A percentile compares a stretch with the other conserved stretches of the same genome.
Evolutionary conservation across 2,113 vertebrate genomes (phyloP).

Genomic region (Pluvianellus socialis): DNA sequence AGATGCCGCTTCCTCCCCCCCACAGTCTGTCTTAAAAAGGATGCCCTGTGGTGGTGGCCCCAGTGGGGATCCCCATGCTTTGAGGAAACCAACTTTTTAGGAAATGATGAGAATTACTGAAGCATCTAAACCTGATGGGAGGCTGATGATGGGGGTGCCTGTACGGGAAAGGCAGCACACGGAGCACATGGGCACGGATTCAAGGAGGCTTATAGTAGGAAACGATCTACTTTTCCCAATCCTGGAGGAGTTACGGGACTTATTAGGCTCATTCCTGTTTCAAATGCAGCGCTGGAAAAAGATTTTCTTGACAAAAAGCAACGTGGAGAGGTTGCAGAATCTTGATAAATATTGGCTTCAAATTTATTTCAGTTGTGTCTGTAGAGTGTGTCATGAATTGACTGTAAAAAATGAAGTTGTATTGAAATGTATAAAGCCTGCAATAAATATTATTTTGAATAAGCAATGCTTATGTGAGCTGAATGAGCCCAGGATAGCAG

Average conservation of each 20-base stretch:
- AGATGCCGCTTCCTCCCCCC: fast-evolving
- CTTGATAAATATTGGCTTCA: not conserved
- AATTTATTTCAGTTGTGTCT: not conserved
- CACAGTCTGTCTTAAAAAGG: fast-evolving
- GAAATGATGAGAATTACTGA: not conserved
- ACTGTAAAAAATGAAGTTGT: not conserved
- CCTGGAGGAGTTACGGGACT: not conserved
- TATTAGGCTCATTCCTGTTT: not conserved
- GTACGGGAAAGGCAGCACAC: fast-evolving
- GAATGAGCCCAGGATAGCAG: not conserved
- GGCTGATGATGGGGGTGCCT: not conserved
- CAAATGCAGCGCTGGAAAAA: not conserved
- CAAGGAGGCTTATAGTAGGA: not conserved
- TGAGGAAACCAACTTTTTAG: not conserved
- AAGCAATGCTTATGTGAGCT: fast-evolving
- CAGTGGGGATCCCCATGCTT: fast-evolving
- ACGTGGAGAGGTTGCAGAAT: not conserved
- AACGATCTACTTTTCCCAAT: not conserved
- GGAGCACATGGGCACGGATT: not conserved
- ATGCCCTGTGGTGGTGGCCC: not conserved
- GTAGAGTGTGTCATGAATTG: not conserved
- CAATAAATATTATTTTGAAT: not conserved
- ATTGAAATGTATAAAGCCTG: not conserved
- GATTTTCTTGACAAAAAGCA: not conserved
- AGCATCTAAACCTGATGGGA: not conserved